Evolutionary conservation across 2,888 invertebrate species (phyloP), one percentile per base, ranked within the genome.

Genomic region (Catotricha subobsoleta): DNA sequence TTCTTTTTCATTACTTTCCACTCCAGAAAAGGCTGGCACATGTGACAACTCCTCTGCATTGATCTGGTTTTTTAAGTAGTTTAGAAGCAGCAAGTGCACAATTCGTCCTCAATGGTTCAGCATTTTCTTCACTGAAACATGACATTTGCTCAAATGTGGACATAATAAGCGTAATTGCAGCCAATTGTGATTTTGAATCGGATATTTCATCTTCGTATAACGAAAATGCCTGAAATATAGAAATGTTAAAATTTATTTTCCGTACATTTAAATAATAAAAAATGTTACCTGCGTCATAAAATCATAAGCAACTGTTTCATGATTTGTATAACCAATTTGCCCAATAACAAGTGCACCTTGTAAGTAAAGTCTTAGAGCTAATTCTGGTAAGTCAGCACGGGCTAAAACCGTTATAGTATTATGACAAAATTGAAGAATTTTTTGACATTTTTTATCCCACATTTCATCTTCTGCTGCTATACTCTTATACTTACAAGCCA

Each of bases 21-120:
- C 90, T 90, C 98, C 98, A 98, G 67, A 95, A 98, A 45, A 99
- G 72, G 60, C 95, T 91, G 0, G 97, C 86, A 58, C 92, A 92
- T 0, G 84, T 74, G 0, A 87, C 83, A 1, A 95, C 91, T 1
- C 90, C 95, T 29, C 95, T 70, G 53, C 94, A 94, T 59, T 99
- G 98, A 66, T 99, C 98, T 0, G 95, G 94, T 54, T 98, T 98
- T 66, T 97, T 92, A 21, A 98, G 68, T 50, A 98, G 68, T 57
- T 94, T 94, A 47, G 92, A 86, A 7, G 95, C 94, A 1, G 95
- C 94, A 36, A 95, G 66, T 1, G 92, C 94, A 62, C 94, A 95
- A 55, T 95, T 91, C 2, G 91, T 94, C 29, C 94, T 72, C 53
- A 98, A 72, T 0, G 98, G 95, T 52, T 94, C 92, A 1, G 92